A percentile compares a stretch with the other conserved stretches of the same genome.
Evolutionary conservation across 2,888 invertebrate species (phyloP).

Genomic region (Campaea margaritaria): DNA sequence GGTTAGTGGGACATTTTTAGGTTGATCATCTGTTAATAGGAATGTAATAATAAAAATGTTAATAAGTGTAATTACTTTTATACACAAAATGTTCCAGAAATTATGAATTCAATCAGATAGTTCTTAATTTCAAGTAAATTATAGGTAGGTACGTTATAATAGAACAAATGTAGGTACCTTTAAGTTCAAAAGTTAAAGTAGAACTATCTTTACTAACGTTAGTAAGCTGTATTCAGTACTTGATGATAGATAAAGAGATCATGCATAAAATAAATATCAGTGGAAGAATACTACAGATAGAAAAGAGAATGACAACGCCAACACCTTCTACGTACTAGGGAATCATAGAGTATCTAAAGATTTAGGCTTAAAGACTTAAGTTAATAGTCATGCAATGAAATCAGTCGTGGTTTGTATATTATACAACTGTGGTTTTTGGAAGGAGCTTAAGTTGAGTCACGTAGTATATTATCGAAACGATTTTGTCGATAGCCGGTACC

Average conservation of each 20-base stretch:
- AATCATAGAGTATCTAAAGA: slow-evolving; percentile 15
- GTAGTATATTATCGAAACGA: neutral
- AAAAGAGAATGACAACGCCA: slow-evolving; percentile 16
- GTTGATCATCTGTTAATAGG: slow-evolving; percentile 83
- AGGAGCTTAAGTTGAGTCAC: neutral
- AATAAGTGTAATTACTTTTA: slow-evolving; percentile 18
- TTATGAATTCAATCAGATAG: neutral
- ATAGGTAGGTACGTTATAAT: neutral
- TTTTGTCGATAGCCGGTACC: neutral
- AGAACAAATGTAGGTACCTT: neutral
- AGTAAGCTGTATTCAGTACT: slow-evolving; percentile 6
- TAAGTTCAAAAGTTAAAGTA: neutral
- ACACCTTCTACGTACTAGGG: slow-evolving; percentile 25
- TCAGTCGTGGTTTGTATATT: neutral
- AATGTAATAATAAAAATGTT: slow-evolving; percentile 71
- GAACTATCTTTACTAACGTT: slow-evolving; percentile 1
- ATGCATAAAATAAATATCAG: slow-evolving; percentile 2
- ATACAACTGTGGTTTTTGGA: neutral
- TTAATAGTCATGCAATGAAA: slow-evolving; percentile 3
- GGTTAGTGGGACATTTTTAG: slow-evolving; percentile 80
- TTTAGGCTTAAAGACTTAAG: slow-evolving; percentile 29
- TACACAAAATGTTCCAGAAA: slow-evolving; percentile 1
- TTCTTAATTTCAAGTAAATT: neutral
- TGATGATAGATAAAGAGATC: neutral
- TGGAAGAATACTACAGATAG: slow-evolving; percentile 6